These are phyloP conservation scores for Drosophila orena DNA, from an alignment of 1,140 invertebrate genomes.

Conservation along the genomic window DNA sequence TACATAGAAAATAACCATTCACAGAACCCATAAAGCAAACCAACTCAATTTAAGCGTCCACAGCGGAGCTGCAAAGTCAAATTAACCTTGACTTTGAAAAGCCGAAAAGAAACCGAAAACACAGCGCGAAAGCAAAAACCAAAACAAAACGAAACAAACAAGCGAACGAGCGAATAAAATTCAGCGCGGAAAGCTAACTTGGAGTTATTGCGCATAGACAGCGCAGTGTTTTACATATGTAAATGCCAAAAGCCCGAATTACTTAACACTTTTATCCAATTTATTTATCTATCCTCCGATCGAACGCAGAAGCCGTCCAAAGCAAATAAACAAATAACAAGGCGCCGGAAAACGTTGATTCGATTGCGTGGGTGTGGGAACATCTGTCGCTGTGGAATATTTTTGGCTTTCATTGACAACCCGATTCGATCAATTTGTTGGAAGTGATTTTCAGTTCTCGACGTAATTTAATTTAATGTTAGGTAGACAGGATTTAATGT, in stretches of 20 bases:
- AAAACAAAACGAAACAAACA: conserved; percentile 45
- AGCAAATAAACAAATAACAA: conserved; percentile 22
- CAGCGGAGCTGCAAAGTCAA: conserved; percentile 46
- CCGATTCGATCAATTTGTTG: neutral
- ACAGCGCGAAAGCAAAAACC: conserved; percentile 26
- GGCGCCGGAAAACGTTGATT: conserved; percentile 13
- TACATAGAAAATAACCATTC: conserved; percentile 30
- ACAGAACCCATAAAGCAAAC: conserved; percentile 18
- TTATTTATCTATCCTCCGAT: neutral
- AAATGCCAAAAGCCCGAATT: conserved; percentile 42
- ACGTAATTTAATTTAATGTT: too few relatives aligned
- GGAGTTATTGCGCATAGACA: conserved; percentile 45
- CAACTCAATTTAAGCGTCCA: conserved; percentile 29
- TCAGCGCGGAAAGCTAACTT: conserved; percentile 28
- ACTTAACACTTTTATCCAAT: conserved; percentile 35
- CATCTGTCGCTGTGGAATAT: conserved; percentile 22
- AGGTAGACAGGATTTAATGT: too few relatives aligned
- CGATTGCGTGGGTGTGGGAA: conserved; percentile 34
- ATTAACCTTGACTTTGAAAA: conserved; percentile 78
- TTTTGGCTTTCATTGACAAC: conserved; percentile 13
- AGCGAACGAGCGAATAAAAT: conserved; percentile 20
- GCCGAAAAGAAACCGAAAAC: conserved; percentile 16
- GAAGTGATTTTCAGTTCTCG: too few relatives aligned
- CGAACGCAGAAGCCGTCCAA: conserved; percentile 1
- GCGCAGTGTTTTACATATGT: conserved; percentile 72